A percentile compares a stretch with the other conserved stretches of the same genome.
phyloP scores from a whole-genome alignment of 92 coral and sea anemone species.

The Heteractis magnifica region DNA sequence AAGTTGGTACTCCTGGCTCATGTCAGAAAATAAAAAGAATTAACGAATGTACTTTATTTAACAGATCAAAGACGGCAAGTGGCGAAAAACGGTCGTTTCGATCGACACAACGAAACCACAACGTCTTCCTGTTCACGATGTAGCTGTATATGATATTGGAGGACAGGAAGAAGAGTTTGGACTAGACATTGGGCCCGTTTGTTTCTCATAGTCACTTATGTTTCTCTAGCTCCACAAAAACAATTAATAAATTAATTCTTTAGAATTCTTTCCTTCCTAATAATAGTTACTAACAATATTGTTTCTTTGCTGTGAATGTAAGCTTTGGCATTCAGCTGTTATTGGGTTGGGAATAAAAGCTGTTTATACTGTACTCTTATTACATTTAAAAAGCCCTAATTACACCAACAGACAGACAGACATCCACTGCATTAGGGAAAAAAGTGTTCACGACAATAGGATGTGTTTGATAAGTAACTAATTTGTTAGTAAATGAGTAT shows the following conservation, averaged over 20 bases:
- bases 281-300: constrained; percentile 19
- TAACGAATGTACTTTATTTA: neutral
- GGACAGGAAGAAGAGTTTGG: constrained; percentile 94
- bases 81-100: constrained; percentile 81
- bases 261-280: constrained; percentile 19
- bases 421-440: neutral
- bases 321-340: constrained; percentile 30
- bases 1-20: no score
- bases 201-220: constrained; percentile 63
- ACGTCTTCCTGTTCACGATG: constrained; percentile 81
- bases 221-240: constrained; percentile 8
- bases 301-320: constrained; percentile 36
- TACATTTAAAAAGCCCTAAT: constrained; percentile 3
- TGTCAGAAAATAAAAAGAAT: neutral
- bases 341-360: constrained; percentile 39
- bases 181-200: constrained; percentile 89
- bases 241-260: constrained; percentile 35
- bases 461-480: neutral
- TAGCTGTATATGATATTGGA: constrained; percentile 92
- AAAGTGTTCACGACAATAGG: neutral
- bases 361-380: constrained; percentile 31
- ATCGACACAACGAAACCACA: constrained; percentile 81
- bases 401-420: constrained; percentile 13
- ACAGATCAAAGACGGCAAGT: constrained; percentile 86
- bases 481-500: constrained; percentile 6